A percentile compares a stretch with the other conserved stretches of the same genome.
These are phyloP conservation scores for Echinops telfairi DNA, from an alignment of 2,113 vertebrate species.

Conservation along the genomic window DNA sequence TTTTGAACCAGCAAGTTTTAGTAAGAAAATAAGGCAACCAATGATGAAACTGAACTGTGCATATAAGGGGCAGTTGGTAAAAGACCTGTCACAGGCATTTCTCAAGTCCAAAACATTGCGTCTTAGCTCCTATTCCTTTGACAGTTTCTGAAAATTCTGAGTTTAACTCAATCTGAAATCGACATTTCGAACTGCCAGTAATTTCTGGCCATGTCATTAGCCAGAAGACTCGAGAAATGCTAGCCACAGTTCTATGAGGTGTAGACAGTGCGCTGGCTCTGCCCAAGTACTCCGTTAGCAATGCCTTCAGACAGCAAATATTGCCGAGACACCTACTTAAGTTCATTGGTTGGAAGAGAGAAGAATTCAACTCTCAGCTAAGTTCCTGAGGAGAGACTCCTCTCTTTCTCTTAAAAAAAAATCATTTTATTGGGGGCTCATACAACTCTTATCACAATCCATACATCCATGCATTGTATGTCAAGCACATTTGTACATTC, in stretches of 20 bases:
- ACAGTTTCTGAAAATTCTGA: conserved; percentile 62
- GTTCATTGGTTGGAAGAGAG: conserved; percentile 73
- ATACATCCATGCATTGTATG: too few species aligned
- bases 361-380: conserved; percentile 68
- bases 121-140: conserved; percentile 52
- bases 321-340: conserved; percentile 72
- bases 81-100: conserved; percentile 44
- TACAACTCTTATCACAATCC: too few species aligned
- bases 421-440: too few species aligned
- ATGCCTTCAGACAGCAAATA: conserved; percentile 57
- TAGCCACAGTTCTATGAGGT: conserved; percentile 57
- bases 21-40: conserved; percentile 81
- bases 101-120: conserved; percentile 36
- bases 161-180: conserved; percentile 48
- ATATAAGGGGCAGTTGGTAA: conserved; percentile 52
- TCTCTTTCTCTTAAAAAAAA: not conserved
- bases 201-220: conserved; percentile 44
- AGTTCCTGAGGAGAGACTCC: conserved; percentile 72
- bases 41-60: conserved; percentile 79
- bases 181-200: conserved; percentile 62
- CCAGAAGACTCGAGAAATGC: conserved; percentile 71
- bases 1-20: conserved; percentile 62
- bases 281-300: conserved; percentile 46
- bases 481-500: too few species aligned
- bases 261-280: conserved; percentile 55